Base-by-base conservation (phyloP, 2,888 invertebrate species). In the Drymonia ruficornis region DNA sequence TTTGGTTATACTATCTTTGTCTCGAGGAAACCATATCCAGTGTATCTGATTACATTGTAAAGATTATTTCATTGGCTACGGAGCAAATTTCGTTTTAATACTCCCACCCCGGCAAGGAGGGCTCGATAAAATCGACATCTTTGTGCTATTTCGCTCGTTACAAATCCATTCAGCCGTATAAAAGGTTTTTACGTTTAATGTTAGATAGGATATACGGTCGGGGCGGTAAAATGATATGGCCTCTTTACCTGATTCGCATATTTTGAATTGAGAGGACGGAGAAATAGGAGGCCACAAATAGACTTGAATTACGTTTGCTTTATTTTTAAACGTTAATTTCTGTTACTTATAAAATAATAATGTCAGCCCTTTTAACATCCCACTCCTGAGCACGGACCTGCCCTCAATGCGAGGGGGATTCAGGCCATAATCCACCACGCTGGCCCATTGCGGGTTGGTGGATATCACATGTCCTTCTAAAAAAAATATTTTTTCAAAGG, bases 21-120 rank as follows among this genome's bases (percentile, higher is more conserved):
- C 23, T 23, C 23, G 23, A 23, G 6, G 6, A 23, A 23, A 23
- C 23, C 23, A 23, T n/a, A 13, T n/a, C 29, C 15, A 23, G 44
- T 16, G 19, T 38, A 28, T 49, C 15, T 38, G 36, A 48, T 45
- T 65, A 56, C 49, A 50, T 44, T 44, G 13, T 44, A 13, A 44
- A 12, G 18, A 44, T 28, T 28, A 66, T 71, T 70, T 72, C 67
- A 62, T 61, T 61, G 52, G 38, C 51, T 67, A 70, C 64, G 65
- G 57, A 61, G 69, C 70, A 78, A 79, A 80, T 80, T 76, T 78
- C 66, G 70, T 76, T 80, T 79, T 76, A 76, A 78, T 78, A 72
- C 59, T 53, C 53, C 55, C 50, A 60, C 63, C 60, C 58, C 44
- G 54, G 13, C 29, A 50, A 31, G 53, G 47, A 57, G 40, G 51